Conservation (phyloP, 2,797 vertebrate genomes). For the Microctenopoma lineatum region DNA sequence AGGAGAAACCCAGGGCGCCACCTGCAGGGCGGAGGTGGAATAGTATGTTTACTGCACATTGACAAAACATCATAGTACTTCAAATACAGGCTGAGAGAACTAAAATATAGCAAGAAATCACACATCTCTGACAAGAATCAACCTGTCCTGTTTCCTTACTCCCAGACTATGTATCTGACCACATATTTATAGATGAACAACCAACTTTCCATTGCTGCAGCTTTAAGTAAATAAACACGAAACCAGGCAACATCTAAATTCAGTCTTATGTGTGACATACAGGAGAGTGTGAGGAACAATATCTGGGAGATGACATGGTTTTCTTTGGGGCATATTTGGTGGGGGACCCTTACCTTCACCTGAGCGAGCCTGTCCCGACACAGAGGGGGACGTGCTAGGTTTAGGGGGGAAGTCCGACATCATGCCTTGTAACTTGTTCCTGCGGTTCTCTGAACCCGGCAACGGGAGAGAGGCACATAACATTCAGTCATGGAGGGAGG, state of each 20-base stretch:
- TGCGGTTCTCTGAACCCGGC: slow-evolving; percentile 86
- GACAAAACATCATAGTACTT: background rate
- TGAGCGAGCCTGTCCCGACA: slow-evolving; percentile 84
- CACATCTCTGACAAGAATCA: slow-evolving; percentile 12
- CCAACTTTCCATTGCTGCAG: slow-evolving; percentile 35
- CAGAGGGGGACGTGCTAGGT: slow-evolving; percentile 82
- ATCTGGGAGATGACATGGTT: background rate
- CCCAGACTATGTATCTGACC: slow-evolving; percentile 37
- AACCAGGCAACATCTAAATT: slow-evolving; percentile 27
- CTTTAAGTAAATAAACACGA: slow-evolving; percentile 13
- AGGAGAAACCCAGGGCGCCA: slow-evolving; percentile 89
- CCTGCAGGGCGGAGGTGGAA: slow-evolving; percentile 69
- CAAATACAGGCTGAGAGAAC: slow-evolving; percentile 22
- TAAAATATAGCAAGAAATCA: slow-evolving; percentile 14
- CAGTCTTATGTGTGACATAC: slow-evolving; percentile 5
- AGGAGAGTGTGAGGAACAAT: background rate
- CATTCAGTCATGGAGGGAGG: slow-evolving; percentile 75
- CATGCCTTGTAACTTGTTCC: slow-evolving; percentile 91
- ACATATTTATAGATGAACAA: slow-evolving; percentile 43
- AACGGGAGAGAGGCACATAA: slow-evolving; percentile 76
- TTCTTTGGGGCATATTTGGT: slow-evolving; percentile 1
- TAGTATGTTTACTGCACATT: slow-evolving; percentile 9
- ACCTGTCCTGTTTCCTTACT: slow-evolving; percentile 33
- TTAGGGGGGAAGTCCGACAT: slow-evolving; percentile 90
- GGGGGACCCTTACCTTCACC: slow-evolving; percentile 85